Evolutionary conservation across 2,888 invertebrate species (phyloP).

Genomic region (Drosophila buzzatii): DNA sequence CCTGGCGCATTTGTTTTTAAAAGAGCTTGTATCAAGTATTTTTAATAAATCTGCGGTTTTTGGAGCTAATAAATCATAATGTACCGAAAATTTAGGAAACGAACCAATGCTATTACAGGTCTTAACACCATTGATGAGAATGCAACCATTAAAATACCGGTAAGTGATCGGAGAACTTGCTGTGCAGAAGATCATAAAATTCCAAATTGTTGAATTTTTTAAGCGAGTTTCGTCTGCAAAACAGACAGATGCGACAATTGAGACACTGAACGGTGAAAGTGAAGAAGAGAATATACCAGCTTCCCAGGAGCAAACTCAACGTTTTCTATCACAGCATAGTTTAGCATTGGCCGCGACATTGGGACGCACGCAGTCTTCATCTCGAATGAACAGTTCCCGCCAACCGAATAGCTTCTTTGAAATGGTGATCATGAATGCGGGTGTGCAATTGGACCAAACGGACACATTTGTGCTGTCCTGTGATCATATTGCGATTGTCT

Average conservation of each 20-base stretch:
- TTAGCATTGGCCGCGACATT: constrained; percentile 74
- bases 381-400: constrained; percentile 63
- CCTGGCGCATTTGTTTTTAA: constrained; percentile 27
- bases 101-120: constrained; percentile 47
- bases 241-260: constrained; percentile 38
- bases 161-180: constrained; percentile 37
- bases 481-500: constrained; percentile 86
- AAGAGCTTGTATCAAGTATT: constrained; percentile 12
- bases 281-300: constrained; percentile 84
- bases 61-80: constrained; percentile 14
- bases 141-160: constrained; percentile 78
- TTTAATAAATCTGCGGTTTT: not conserved
- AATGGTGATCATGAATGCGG: constrained; percentile 81
- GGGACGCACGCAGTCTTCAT: constrained; percentile 77
- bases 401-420: constrained; percentile 84
- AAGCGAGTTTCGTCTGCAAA: constrained; percentile 39
- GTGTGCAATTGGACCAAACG: constrained; percentile 79
- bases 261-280: constrained; percentile 67
- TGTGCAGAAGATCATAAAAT: not conserved
- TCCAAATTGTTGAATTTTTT: not conserved
- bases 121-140: constrained; percentile 81
- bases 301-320: constrained; percentile 84
- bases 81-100: constrained; percentile 58
- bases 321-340: constrained; percentile 84
- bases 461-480: constrained; percentile 82